Evolutionary conservation across 2,113 vertebrate genomes (phyloP).

Genomic region (Piprites chloris): DNA sequence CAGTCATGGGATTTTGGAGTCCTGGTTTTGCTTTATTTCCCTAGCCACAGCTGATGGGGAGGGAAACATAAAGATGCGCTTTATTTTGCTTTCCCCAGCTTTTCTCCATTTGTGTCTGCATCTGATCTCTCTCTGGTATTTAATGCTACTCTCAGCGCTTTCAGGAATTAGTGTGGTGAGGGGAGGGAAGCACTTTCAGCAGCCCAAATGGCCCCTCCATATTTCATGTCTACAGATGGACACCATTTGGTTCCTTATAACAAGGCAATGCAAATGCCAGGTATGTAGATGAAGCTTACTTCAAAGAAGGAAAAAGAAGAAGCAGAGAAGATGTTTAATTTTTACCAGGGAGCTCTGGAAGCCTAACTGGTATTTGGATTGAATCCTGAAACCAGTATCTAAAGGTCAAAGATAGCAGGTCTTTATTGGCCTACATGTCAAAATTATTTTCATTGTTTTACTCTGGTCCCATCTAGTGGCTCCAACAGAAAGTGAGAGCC

Average conservation of each 20-base stretch:
- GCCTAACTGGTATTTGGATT: neutral
- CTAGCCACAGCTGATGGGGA: neutral
- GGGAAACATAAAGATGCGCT: neutral
- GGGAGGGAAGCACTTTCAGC: neutral
- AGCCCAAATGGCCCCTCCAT: neutral
- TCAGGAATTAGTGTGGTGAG: neutral
- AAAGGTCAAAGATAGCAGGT: neutral
- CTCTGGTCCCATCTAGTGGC: slow-evolving; percentile 9
- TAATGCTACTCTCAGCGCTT: neutral
- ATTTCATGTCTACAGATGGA: neutral
- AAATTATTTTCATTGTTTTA: neutral
- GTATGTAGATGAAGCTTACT: neutral
- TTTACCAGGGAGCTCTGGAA: neutral
- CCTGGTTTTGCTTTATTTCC: neutral
- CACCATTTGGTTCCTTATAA: neutral
- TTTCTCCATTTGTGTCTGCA: neutral
- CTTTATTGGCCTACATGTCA: neutral
- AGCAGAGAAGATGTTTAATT: neutral
- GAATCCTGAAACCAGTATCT: neutral
- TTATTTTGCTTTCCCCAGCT: neutral
- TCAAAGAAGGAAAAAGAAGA: neutral
- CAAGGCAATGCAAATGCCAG: neutral
- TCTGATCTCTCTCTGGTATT: neutral
- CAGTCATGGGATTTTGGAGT: neutral
- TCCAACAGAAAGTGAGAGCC: neutral